A percentile compares a stretch with the other conserved stretches of the same genome.
Conservation (phyloP, 2,888 invertebrate species). For the Eilema sororculum region DNA sequence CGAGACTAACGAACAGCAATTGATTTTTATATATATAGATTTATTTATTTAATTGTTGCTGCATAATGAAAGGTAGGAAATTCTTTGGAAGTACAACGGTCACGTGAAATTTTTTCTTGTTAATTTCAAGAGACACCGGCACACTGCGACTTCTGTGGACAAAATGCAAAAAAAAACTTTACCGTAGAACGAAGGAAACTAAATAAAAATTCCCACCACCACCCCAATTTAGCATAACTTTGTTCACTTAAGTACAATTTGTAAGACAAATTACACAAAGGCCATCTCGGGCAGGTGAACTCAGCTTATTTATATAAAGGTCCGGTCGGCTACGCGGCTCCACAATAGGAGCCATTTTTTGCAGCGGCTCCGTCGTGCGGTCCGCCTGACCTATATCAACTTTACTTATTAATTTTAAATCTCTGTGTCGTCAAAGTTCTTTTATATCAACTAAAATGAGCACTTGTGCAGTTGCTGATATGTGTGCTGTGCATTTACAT, state of each 20-base stretch:
- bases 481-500: not conserved
- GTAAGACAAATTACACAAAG: constrained; percentile 52
- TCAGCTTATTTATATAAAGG: constrained; percentile 46
- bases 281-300: constrained; percentile 48
- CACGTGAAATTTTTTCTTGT: too few species aligned
- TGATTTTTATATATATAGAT: too few species aligned
- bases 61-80: too few species aligned
- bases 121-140: not conserved
- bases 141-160: not conserved
- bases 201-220: constrained; percentile 14
- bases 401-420: constrained; percentile 15
- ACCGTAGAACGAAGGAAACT: not conserved
- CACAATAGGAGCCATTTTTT: constrained; percentile 25
- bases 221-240: constrained; percentile 27
- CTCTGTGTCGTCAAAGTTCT: not conserved
- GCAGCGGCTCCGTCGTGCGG: not conserved
- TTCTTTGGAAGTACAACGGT: too few species aligned
- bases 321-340: constrained; percentile 22
- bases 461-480: not conserved
- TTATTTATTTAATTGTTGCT: too few species aligned
- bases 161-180: constrained; percentile 9
- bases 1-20: too few species aligned
- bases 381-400: constrained; percentile 6
- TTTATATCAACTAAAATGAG: not conserved
- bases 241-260: constrained; percentile 43